Evolutionary conservation across 2,888 invertebrate species (phyloP).

Genomic region (Lasioglossum marginatum): DNA sequence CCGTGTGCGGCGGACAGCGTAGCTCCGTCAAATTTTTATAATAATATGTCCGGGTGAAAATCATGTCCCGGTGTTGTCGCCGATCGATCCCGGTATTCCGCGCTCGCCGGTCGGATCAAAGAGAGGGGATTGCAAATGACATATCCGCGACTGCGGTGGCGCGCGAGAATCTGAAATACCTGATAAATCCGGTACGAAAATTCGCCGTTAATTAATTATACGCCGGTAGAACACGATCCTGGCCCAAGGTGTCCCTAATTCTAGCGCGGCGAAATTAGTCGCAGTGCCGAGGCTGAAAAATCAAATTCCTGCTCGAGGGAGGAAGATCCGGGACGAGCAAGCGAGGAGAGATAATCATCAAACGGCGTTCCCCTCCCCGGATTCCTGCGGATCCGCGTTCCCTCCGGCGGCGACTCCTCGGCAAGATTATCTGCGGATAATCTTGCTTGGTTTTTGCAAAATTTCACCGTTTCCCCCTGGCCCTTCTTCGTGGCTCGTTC

Average conservation of each 20-base stretch:
- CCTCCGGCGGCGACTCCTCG: background rate
- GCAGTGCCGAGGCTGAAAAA: conserved; percentile 27
- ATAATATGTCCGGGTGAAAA: background rate
- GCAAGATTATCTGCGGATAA: conserved; percentile 36
- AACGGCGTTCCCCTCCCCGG: background rate
- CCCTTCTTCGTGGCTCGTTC: background rate
- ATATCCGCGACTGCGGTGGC: conserved; percentile 14
- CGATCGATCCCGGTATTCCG: conserved; percentile 19
- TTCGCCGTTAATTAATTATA: conserved; percentile 47
- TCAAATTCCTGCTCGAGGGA: background rate
- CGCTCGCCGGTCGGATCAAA: conserved; percentile 1
- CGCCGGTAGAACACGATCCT: background rate
- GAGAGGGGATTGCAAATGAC: conserved; percentile 42
- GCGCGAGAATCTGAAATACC: conserved; percentile 29
- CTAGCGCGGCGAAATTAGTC: background rate
- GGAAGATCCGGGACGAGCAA: background rate
- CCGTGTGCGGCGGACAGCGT: background rate
- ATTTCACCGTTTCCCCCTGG: background rate
- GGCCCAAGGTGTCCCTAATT: background rate
- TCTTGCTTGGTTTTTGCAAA: conserved; percentile 23
- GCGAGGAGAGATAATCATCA: conserved; percentile 27
- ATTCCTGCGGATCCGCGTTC: background rate
- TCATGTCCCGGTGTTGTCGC: background rate
- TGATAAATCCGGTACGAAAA: background rate
- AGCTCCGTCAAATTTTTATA: background rate